Conservation (phyloP, 2,888 invertebrate genomes). For the Idaea aversata region DNA sequence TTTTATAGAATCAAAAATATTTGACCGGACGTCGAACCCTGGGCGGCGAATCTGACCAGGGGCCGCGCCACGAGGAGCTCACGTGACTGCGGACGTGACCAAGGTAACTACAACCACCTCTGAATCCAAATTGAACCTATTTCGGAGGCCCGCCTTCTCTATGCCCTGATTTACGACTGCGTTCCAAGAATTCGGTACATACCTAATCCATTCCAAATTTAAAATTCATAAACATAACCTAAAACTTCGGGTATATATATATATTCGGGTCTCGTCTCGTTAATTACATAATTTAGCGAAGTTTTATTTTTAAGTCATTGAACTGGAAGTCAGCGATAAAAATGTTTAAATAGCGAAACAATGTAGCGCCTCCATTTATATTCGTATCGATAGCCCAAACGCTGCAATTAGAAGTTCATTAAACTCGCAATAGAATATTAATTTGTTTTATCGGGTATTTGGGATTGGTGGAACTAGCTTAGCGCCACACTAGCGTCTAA, state of each 20-base stretch:
- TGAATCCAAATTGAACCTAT: conserved; percentile 30
- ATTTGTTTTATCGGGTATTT: conserved; percentile 15
- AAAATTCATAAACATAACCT: conserved; percentile 1
- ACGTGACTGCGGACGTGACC: conserved; percentile 55
- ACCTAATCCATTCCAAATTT: background rate
- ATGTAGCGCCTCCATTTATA: conserved; percentile 10
- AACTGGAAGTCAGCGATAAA: conserved; percentile 3
- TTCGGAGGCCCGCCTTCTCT: conserved; percentile 23
- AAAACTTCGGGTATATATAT: background rate
- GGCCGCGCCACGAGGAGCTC: conserved; percentile 37
- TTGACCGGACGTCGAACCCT: conserved; percentile 68
- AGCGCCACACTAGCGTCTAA: background rate
- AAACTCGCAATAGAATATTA: conserved; percentile 18
- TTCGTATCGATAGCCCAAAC: conserved; percentile 20
- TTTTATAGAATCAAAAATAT: conserved; percentile 64
- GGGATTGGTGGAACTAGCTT: background rate
- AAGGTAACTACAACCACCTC: conserved; percentile 34
- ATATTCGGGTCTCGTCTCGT: background rate
- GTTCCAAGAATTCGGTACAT: conserved; percentile 19
- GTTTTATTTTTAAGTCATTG: background rate
- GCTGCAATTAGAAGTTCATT: conserved; percentile 24
- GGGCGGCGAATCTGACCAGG: conserved; percentile 53
- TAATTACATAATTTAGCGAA: conserved; percentile 3
- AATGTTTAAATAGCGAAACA: conserved; percentile 4
- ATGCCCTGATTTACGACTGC: conserved; percentile 24